Evolutionary conservation across 1,140 invertebrate genomes (phyloP), one percentile per base, ranked within the genome.

Genomic region (Leptoteleia sp.): DNA sequence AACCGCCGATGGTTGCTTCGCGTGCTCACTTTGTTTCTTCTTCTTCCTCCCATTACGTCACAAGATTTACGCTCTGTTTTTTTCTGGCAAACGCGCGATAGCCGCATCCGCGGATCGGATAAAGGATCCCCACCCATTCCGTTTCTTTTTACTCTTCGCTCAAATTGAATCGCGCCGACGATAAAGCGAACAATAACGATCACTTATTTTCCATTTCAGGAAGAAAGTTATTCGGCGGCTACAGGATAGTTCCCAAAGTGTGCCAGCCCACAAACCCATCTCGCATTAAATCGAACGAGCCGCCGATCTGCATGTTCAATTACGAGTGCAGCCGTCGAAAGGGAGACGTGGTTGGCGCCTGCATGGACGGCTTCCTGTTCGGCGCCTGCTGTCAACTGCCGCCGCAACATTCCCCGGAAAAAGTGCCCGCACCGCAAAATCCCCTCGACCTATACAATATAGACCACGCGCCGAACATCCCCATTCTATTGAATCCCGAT

Each of bases 231-330:
- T 96, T 96, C 85, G 95, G 95, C 11, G 95, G 95, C 11, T 96
- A 96, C 84, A 91, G 94, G 83, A 96, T 96, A 90, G 94, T 94
- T 37, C 95, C 95, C 3, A 92, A 93, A 78, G 91, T 92, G 55
- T 96, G 95, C 83, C 92, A 92, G 50, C 91, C 93, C 82, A 87
- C 90, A 45, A 90, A 90, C 54, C 89, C 82, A 68, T 70, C 82
- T 54, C 83, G 81, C 72, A 83, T 84, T 61, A 89, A 82, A 77
- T 81, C 87, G 50, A 80, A 83, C 82, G 91, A 93, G 0, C 93
- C 93, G n/a, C 92, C 92, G n/a, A 93, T 96, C 80, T 98, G 96
- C 87, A 97, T 97, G 95, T 98, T 97, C 89, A 97, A 97, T 87
- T 96, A 96, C 82, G 95, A 98, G 84, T 98, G 96, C 85, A 91